phyloP scores from a whole-genome alignment of 1,140 invertebrate species.

The Choristoneura fumiferana region DNA sequence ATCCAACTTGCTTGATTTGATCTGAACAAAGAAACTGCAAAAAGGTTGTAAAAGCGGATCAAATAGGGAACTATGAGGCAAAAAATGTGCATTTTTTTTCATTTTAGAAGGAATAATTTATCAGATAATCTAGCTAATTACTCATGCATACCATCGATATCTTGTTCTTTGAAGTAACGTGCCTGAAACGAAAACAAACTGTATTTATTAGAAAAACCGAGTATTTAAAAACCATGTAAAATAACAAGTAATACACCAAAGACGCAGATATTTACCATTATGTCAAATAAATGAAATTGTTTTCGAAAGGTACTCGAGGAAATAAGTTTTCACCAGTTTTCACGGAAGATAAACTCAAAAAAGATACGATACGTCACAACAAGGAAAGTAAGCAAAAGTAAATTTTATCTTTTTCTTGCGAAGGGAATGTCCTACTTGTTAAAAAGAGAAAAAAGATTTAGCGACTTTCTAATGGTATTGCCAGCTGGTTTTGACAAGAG shows the following conservation, averaged over 20 bases:
- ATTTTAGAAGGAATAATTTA: slow-evolving; percentile 35
- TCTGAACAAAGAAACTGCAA: too few species aligned
- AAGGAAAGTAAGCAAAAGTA: not conserved
- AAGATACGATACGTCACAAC: slow-evolving; percentile 1
- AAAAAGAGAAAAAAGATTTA: not conserved
- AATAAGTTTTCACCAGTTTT: too few species aligned
- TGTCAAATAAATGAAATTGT: not conserved
- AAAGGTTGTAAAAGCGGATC: too few species aligned
- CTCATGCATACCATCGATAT: slow-evolving; percentile 85
- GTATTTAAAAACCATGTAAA: too few species aligned
- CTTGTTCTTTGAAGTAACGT: slow-evolving; percentile 90
- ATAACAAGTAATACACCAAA: too few species aligned
- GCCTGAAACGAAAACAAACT: slow-evolving; percentile 79
- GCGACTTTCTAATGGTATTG: not conserved
- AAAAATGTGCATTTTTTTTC: too few species aligned
- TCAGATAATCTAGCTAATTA: slow-evolving; percentile 16
- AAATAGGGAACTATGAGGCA: too few species aligned
- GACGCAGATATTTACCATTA: slow-evolving; percentile 1
- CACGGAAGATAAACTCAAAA: not conserved
- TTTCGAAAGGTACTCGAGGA: not conserved
- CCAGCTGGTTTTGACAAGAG: not conserved
- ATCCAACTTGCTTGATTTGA: too few species aligned
- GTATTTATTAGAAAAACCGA: not conserved
- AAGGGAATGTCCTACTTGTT: not conserved
- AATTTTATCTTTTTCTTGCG: not conserved